Percentiles rank a stretch among this genome's conserved stretches.
Evolutionary conservation across 2,797 vertebrate species (phyloP).

Genomic region (Buceros bicornis): DNA sequence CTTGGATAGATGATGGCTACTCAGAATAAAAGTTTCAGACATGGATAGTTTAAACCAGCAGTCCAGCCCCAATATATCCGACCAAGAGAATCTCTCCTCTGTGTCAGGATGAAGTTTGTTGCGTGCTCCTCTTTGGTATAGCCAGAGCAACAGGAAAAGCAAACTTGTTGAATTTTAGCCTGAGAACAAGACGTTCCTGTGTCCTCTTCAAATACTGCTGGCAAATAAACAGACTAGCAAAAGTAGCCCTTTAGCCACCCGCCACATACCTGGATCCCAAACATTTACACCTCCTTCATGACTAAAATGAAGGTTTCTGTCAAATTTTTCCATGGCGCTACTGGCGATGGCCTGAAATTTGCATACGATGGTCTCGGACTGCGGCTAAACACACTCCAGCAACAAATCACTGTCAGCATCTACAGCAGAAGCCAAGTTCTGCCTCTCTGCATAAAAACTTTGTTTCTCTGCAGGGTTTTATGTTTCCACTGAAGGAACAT

Average conservation of each 20-base stretch:
- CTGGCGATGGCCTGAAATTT: neutral
- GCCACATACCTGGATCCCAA: neutral
- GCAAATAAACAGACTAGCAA: slow-evolving; percentile 27
- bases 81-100: neutral
- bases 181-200: slow-evolving; percentile 54
- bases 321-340: neutral
- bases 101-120: neutral
- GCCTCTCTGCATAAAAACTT: neutral
- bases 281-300: neutral
- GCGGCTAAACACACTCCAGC: neutral
- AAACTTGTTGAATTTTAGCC: slow-evolving; percentile 25
- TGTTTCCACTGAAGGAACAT: no score
- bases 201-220: slow-evolving; percentile 5
- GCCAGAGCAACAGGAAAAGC: neutral
- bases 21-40: neutral
- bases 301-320: neutral
- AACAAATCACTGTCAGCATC: neutral
- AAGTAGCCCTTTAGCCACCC: slow-evolving; percentile 21
- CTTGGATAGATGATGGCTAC: neutral
- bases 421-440: neutral
- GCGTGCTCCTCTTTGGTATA: neutral
- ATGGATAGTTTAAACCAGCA: neutral
- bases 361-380: neutral
- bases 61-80: neutral
- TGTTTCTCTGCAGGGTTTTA: neutral